Conservation (phyloP, 2,888 invertebrate genomes). For the Cephonodes hylas region DNA sequence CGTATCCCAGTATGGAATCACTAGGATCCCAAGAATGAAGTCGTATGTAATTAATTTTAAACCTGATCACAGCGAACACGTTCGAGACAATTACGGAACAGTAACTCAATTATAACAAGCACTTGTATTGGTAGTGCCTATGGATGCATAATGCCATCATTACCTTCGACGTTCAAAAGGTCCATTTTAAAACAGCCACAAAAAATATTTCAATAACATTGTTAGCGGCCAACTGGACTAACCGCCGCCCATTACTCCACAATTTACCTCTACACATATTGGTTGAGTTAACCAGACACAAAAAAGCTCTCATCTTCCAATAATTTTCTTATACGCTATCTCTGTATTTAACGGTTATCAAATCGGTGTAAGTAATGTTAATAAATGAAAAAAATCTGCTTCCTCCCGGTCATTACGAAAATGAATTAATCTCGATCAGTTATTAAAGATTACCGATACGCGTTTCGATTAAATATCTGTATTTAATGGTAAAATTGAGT, state of each 20-base stretch:
- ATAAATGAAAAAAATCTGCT: background rate
- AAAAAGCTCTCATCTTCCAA: background rate
- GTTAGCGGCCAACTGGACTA: conserved; percentile 35
- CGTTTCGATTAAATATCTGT: background rate
- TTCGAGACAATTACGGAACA: background rate
- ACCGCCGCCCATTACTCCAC: conserved; percentile 28
- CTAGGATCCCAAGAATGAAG: background rate
- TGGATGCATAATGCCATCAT: background rate
- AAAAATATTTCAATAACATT: conserved; percentile 39
- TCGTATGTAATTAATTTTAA: background rate
- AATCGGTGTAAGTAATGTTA: background rate
- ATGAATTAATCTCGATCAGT: background rate
- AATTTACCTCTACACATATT: conserved; percentile 6
- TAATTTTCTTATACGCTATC: conserved; percentile 2
- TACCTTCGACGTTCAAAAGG: conserved; percentile 23
- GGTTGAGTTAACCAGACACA: background rate
- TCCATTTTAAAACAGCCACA: conserved; percentile 22
- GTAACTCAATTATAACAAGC: background rate
- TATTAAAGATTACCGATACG: no score
- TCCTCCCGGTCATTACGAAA: background rate
- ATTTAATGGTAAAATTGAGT: no score
- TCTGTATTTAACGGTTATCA: background rate
- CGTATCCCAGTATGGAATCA: background rate
- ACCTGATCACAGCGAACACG: background rate
- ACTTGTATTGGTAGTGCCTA: background rate